Conservation (phyloP, 2,888 invertebrate species). For the Napeogenes inachia region DNA sequence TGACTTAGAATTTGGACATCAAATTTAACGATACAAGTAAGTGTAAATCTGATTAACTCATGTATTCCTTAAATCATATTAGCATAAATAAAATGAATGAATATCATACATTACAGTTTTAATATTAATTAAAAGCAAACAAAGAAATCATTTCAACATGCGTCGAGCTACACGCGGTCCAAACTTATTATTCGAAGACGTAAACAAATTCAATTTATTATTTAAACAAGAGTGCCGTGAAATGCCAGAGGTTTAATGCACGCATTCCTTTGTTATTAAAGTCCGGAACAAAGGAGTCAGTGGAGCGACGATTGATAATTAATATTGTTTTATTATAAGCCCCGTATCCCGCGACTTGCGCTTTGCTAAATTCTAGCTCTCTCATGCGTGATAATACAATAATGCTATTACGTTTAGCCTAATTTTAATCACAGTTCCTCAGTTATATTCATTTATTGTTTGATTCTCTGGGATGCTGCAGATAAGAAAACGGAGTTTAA, state of each 20-base stretch:
- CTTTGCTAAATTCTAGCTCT: conserved; percentile 46
- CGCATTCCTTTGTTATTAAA: conserved; percentile 68
- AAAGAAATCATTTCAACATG: conserved; percentile 17
- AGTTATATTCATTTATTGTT: conserved; percentile 20
- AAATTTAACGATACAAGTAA: not conserved
- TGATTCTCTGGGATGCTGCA: not conserved
- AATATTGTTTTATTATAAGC: conserved; percentile 71
- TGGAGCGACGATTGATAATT: conserved; percentile 58
- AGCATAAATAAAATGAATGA: not conserved
- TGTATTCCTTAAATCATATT: not conserved
- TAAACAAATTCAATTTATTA: conserved; percentile 64
- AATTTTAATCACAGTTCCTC: conserved; percentile 43
- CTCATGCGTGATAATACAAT: conserved; percentile 54
- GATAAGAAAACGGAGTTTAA: conserved; percentile 7
- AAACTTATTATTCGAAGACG: conserved; percentile 46
- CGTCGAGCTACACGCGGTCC: conserved; percentile 20
- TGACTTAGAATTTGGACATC: not conserved
- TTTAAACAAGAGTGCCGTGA: conserved; percentile 61
- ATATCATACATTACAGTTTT: not conserved
- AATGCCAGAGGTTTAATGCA: conserved; percentile 61
- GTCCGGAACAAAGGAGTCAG: conserved; percentile 44
- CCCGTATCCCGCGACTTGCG: conserved; percentile 51
- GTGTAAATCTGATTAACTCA: not conserved
- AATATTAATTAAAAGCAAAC: not conserved
- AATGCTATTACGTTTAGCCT: conserved; percentile 57